phyloP scores from a whole-genome alignment of 1,140 invertebrate species.

The Colletes latitarsis region DNA sequence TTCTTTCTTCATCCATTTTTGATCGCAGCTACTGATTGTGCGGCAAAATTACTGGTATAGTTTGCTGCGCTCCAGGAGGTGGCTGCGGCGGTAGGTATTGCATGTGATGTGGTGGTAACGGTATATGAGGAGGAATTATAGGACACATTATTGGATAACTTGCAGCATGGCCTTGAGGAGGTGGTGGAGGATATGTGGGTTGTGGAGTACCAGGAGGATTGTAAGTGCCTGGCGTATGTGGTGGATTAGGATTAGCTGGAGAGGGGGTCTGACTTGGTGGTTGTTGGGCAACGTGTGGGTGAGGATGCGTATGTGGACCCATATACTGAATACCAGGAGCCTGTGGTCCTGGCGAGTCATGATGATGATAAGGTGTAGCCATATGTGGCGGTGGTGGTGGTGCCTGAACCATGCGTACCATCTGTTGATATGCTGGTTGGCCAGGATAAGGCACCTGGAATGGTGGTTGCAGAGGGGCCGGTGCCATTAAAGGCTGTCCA shows the following conservation, averaged over 20 bases:
- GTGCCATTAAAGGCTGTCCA: constrained; percentile 90
- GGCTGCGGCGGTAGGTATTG: constrained; percentile 81
- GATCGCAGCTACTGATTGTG: constrained; percentile 79
- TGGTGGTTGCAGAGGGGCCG: constrained; percentile 86
- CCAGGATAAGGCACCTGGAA: constrained; percentile 84
- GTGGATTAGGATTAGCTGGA: constrained; percentile 84
- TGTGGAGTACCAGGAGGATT: constrained; percentile 83
- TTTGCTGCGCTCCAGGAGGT: constrained; percentile 81
- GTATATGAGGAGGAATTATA: constrained; percentile 82
- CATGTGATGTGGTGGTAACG: constrained; percentile 81
- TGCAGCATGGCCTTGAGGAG: constrained; percentile 80
- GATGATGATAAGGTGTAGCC: constrained; percentile 84
- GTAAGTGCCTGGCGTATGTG: constrained; percentile 83
- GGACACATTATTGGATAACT: constrained; percentile 84
- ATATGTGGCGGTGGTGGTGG: constrained; percentile 80
- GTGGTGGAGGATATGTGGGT: constrained; percentile 81
- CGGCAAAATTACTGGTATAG: constrained; percentile 81
- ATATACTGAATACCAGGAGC: constrained; percentile 83
- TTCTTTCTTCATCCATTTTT: constrained; percentile 62
- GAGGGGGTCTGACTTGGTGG: constrained; percentile 85
- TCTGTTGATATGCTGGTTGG: constrained; percentile 81
- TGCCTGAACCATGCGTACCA: constrained; percentile 80
- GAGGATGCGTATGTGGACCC: constrained; percentile 81
- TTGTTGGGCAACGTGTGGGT: constrained; percentile 79
- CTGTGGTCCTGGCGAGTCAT: constrained; percentile 82